Percentiles rank a stretch among this genome's conserved stretches.
Evolutionary conservation across 2,113 vertebrate species (phyloP).

Genomic region (Gymnogyps californianus): DNA sequence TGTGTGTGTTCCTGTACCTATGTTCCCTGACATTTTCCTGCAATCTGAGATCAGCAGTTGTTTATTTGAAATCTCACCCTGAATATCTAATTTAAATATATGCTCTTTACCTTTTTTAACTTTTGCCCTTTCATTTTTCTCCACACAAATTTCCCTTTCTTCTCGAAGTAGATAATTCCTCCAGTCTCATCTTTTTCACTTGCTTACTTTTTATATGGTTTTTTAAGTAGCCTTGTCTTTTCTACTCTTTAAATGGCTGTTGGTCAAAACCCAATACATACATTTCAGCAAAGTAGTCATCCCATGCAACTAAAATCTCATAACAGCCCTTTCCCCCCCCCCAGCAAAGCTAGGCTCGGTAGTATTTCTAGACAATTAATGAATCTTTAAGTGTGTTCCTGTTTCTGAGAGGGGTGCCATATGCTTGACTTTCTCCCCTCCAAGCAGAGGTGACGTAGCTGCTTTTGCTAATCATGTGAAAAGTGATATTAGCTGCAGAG

Average conservation of each 20-base stretch:
- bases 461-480: slow-evolving; percentile 15
- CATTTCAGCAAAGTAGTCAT: background rate
- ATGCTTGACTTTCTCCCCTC: slow-evolving; percentile 5
- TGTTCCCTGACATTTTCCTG: background rate
- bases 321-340: background rate
- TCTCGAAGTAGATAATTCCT: background rate
- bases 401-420: background rate
- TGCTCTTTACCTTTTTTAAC: background rate
- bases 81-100: background rate
- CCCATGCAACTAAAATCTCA: background rate
- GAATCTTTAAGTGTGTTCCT: background rate
- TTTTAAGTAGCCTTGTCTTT: background rate
- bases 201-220: background rate
- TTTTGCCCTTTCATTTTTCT: background rate
- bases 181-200: background rate
- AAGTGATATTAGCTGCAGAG: slow-evolving; percentile 10
- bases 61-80: background rate
- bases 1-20: background rate
- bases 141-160: background rate
- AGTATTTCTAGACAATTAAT: background rate
- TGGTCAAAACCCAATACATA: background rate
- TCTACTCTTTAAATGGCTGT: background rate
- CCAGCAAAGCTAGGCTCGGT: background rate
- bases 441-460: background rate
- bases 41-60: background rate